Base-by-base conservation (phyloP, 2,888 invertebrate species). In the Fragum sueziense region DNA sequence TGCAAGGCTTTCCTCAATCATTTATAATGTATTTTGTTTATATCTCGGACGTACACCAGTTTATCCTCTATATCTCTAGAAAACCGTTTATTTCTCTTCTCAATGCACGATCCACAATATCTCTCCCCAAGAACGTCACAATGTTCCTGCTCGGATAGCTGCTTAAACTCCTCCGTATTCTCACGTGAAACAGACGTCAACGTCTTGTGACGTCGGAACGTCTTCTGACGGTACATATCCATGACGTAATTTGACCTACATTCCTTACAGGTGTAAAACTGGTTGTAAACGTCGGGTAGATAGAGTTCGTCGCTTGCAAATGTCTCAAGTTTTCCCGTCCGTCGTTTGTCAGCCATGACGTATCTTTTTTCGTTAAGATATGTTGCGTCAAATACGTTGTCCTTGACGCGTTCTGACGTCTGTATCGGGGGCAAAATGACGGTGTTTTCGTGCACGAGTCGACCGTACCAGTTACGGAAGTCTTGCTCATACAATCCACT, bases 91-190 rank as follows among this genome's bases (percentile, higher is more conserved):
- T 77, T 73, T 37, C 80, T 70, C 25, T 41, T 51, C 51, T 83
- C 83, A 25, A 80, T 78, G 41, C 83, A 83, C 11, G 75, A 54
- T 33, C 70, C 76, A 34, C 80, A 84, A 34, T 84, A 84, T n/a
- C 78, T 31, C 59, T 84, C 83, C 1, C 83, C 80, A 0, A 84
- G 47, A 0, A 84, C 83, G 29, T 84, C 83, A 59, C 83, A 78
- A 22, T 80, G 76, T n/a, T 84, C 76, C 37, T 57, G 34, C 14
- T 65, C 52, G 22, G 37, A 0, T 11, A 41, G n/a, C 14, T 59
- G 11, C 34, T 17, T 59, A 22, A 14, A 33, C 17, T 11, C 29
- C n/a, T 17, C 20, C n/a, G 34, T n/a, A 11, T n/a, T n/a, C 34
- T 31, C 68, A 31, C 77, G 47, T n/a, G 31, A 57, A 65, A 54